phyloP scores from a whole-genome alignment of 2,888 invertebrate genomes.

The Sphaerophoria taeniata region DNA sequence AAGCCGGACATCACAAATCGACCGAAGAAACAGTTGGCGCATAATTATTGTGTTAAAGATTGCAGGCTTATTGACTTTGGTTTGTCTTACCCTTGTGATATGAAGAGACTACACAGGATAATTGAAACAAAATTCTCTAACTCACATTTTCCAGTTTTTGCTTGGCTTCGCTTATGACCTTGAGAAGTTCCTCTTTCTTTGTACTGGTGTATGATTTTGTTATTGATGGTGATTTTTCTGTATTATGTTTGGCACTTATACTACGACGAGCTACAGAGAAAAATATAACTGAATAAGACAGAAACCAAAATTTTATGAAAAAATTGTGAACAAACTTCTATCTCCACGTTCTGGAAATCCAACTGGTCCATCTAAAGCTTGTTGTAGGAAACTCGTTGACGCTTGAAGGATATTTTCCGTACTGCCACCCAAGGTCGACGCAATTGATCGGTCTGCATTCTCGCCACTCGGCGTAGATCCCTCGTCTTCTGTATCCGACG shows the following conservation, averaged over 20 bases:
- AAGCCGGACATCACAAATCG: too few species aligned
- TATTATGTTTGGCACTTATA: conserved; percentile 86
- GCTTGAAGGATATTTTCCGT: conserved; percentile 85
- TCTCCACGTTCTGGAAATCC: conserved; percentile 80
- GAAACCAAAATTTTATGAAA: neutral
- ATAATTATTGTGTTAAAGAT: too few species aligned
- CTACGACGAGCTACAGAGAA: conserved; percentile 85
- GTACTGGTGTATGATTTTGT: conserved; percentile 83
- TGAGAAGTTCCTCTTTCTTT: conserved; percentile 89
- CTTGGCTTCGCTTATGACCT: conserved; percentile 92
- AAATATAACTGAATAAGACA: too few species aligned
- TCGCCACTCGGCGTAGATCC: conserved; percentile 92
- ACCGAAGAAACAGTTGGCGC: too few species aligned
- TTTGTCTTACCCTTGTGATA: neutral
- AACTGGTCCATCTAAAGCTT: conserved; percentile 82
- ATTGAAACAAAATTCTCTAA: conserved; percentile 71
- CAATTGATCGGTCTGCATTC: conserved; percentile 88
- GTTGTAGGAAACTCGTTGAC: conserved; percentile 80
- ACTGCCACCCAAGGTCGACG: conserved; percentile 88
- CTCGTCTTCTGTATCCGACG: conserved; percentile 90
- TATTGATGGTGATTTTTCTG: conserved; percentile 81
- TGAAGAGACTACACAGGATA: neutral
- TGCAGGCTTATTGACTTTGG: neutral
- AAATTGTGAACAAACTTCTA: conserved; percentile 77
- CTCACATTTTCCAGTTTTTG: conserved; percentile 94